Evolutionary conservation across 2,888 invertebrate species (phyloP).

Genomic region (Eristalinus sepulchralis): DNA sequence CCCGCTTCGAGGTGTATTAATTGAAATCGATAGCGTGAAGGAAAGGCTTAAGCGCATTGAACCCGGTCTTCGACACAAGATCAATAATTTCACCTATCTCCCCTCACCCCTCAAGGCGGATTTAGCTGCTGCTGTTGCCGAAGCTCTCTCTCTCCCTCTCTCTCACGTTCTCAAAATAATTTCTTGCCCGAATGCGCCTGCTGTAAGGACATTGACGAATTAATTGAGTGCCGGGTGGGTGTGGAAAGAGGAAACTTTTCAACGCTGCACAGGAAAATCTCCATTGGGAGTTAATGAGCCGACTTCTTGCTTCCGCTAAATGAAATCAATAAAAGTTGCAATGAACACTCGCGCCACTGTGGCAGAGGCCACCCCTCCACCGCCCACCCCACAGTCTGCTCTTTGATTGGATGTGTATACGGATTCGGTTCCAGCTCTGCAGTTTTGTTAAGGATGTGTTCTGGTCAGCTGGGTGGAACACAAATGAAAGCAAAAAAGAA

Average conservation of each 20-base stretch:
- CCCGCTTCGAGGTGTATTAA: conserved; percentile 23
- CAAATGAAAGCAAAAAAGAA: too few relatives aligned
- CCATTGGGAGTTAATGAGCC: conserved; percentile 61
- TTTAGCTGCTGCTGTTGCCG: too few relatives aligned
- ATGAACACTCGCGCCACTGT: neutral
- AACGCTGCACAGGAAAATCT: conserved; percentile 32
- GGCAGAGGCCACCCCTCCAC: neutral
- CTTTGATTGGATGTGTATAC: conserved; percentile 7
- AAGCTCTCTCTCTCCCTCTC: too few relatives aligned
- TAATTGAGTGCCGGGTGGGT: conserved; percentile 44
- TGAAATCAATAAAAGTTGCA: conserved; percentile 61
- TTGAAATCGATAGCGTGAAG: conserved; percentile 39
- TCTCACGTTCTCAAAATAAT: conserved; percentile 48
- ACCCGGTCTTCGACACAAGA: conserved; percentile 25
- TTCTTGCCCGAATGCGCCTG: conserved; percentile 51
- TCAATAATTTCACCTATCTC: conserved; percentile 43
- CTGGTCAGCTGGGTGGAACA: neutral
- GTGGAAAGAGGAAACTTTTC: conserved; percentile 2
- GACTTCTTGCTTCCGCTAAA: conserved; percentile 55
- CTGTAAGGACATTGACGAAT: conserved; percentile 65
- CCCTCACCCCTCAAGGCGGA: neutral
- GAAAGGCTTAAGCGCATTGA: conserved; percentile 16
- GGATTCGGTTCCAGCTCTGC: conserved; percentile 4
- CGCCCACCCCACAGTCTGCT: neutral
- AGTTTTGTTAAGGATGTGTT: conserved; percentile 34